Evolutionary conservation across 2,888 invertebrate species (phyloP).

Genomic region (Eupsilia transversa): DNA sequence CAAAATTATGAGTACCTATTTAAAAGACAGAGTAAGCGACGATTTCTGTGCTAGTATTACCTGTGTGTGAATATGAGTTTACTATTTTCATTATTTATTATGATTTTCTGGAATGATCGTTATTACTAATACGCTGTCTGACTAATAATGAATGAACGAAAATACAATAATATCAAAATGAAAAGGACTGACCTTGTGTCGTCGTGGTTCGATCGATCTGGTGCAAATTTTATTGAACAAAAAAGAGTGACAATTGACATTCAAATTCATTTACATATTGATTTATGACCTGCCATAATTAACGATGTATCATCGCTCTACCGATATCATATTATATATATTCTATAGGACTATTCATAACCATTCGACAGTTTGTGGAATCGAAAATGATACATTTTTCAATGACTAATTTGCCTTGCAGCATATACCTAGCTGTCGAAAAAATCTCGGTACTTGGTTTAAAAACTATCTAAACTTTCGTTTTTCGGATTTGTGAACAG

Average conservation of each 20-base stretch:
- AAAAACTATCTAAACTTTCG: too few relatives aligned
- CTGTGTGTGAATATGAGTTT: neutral
- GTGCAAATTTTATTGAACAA: slow-evolving; percentile 3
- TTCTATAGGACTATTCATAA: neutral
- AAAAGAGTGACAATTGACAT: slow-evolving; percentile 7
- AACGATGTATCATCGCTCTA: slow-evolving; percentile 4
- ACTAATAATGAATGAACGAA: neutral
- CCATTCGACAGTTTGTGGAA: too few relatives aligned
- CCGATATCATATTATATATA: neutral
- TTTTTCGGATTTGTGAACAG: too few relatives aligned
- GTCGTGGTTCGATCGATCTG: neutral
- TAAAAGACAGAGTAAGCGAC: neutral
- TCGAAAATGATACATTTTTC: neutral
- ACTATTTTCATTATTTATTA: neutral
- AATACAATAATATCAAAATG: neutral
- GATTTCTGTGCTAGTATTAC: neutral
- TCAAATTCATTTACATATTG: slow-evolving; percentile 9
- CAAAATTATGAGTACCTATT: neutral
- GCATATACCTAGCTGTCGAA: too few relatives aligned
- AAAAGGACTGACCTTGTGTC: neutral
- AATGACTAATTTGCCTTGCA: too few relatives aligned
- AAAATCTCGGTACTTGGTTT: too few relatives aligned
- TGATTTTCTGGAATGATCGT: too few relatives aligned
- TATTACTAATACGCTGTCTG: neutral
- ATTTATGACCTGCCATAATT: slow-evolving; percentile 18